phyloP scores from a whole-genome alignment of 1,140 invertebrate genomes.

The Triops longicaudatus region DNA sequence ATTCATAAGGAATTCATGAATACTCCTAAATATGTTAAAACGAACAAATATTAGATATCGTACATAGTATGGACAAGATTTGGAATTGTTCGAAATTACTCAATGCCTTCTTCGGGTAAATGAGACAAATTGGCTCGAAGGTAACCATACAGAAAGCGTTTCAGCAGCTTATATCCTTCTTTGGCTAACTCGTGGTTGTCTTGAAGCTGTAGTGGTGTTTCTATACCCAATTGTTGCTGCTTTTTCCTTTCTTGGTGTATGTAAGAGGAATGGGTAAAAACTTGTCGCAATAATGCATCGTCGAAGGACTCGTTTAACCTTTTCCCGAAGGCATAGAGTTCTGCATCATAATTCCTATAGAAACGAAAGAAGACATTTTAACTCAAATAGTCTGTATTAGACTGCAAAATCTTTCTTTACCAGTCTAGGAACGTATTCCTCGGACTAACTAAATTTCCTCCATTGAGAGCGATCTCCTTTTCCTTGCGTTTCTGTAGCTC shows the following conservation, averaged over 20 bases:
- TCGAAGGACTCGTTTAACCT: conserved; percentile 78
- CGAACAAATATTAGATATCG: conserved; percentile 25
- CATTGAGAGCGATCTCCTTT: conserved; percentile 33
- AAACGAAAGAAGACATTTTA: conserved; percentile 1
- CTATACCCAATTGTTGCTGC: conserved; percentile 59
- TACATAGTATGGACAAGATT: background rate
- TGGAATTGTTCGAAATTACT: conserved; percentile 37
- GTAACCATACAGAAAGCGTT: conserved; percentile 49
- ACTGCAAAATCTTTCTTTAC: conserved; percentile 30
- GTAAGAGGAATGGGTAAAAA: conserved; percentile 72
- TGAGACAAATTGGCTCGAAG: conserved; percentile 55
- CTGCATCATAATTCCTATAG: conserved; percentile 72
- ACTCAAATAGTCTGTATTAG: background rate
- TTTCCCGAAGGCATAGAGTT: conserved; percentile 78
- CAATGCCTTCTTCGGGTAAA: conserved; percentile 59
- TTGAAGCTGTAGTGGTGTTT: conserved; percentile 46
- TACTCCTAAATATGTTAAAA: conserved; percentile 41
- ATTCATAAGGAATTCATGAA: conserved; percentile 57
- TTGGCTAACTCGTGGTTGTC: conserved; percentile 60
- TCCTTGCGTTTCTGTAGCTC: conserved; percentile 42
- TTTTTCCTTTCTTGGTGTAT: conserved; percentile 58
- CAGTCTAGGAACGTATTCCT: conserved; percentile 63
- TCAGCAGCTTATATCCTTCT: conserved; percentile 54
- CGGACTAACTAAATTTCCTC: conserved; percentile 36
- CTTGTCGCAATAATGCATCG: conserved; percentile 54